Percentiles rank a stretch among this genome's conserved stretches.
Evolutionary conservation across 2,113 vertebrate genomes (phyloP).

Genomic region (Grammomys dolichurus): DNA sequence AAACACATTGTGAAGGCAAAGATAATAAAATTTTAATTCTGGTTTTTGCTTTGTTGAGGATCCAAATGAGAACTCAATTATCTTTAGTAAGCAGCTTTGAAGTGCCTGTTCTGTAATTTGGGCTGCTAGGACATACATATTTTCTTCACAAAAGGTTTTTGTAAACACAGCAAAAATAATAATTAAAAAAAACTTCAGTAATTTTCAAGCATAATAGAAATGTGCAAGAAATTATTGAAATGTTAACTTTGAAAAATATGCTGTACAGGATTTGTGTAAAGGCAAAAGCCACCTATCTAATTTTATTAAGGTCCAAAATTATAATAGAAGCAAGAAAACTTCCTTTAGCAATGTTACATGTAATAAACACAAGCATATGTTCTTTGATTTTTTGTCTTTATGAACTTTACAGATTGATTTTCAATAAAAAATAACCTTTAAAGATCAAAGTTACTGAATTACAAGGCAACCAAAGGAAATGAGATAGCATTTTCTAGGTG

Average conservation of each 20-base stretch:
- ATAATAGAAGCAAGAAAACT: not conserved
- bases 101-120: not conserved
- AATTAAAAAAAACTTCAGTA: not conserved
- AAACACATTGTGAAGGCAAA: not conserved
- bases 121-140: not conserved
- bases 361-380: not conserved
- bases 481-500: not conserved
- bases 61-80: not conserved
- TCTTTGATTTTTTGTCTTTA: not conserved
- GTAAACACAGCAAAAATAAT: not conserved
- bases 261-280: not conserved
- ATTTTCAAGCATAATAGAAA: slow-evolving; percentile 11
- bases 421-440: not conserved
- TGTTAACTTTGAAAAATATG: not conserved
- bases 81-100: not conserved
- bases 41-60: not conserved
- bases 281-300: not conserved
- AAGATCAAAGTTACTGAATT: not conserved
- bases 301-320: not conserved
- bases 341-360: not conserved
- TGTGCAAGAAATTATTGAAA: not conserved
- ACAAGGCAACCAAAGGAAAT: not conserved
- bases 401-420: not conserved
- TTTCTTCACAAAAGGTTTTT: not conserved
- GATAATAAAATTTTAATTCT: not conserved